Evolutionary conservation across 2,888 invertebrate genomes (phyloP).

Genomic region (Abrostola triplasia): DNA sequence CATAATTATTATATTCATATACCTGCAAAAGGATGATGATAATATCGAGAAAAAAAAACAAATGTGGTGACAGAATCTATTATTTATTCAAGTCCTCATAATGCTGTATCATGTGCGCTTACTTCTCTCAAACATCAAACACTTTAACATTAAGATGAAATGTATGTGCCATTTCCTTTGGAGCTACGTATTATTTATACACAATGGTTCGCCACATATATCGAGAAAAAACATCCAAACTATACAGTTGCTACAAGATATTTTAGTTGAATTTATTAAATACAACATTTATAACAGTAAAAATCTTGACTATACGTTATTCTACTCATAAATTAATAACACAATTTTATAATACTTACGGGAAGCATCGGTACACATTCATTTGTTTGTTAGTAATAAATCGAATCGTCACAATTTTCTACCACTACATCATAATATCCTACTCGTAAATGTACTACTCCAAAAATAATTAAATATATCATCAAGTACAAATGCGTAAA

Average conservation of each 20-base stretch:
- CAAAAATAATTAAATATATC: slow-evolving; percentile 12
- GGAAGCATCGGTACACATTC: slow-evolving; percentile 63
- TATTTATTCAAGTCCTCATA: slow-evolving; percentile 64
- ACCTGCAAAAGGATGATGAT: too few relatives aligned
- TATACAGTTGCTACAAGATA: slow-evolving; percentile 31
- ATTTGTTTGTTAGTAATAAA: slow-evolving; percentile 49
- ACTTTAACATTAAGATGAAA: slow-evolving; percentile 52
- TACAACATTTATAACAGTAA: slow-evolving; percentile 66
- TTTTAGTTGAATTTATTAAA: slow-evolving; percentile 55
- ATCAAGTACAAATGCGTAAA: slow-evolving; percentile 1
- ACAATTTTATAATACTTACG: slow-evolving; percentile 81
- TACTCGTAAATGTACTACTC: slow-evolving; percentile 6
- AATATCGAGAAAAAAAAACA: slow-evolving; percentile 42
- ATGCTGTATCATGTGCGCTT: slow-evolving; percentile 62
- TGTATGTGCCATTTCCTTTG: slow-evolving; percentile 36
- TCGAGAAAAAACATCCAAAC: slow-evolving; percentile 24
- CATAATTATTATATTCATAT: too few relatives aligned
- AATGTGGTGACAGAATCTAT: slow-evolving; percentile 57
- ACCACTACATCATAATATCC: slow-evolving; percentile 1
- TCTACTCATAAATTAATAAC: slow-evolving; percentile 84
- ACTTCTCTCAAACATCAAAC: slow-evolving; percentile 53
- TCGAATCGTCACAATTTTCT: slow-evolving; percentile 20
- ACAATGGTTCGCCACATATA: slow-evolving; percentile 27
- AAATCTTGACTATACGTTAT: slow-evolving; percentile 67
- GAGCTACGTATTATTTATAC: slow-evolving; percentile 46